phyloP scores from a whole-genome alignment of 2,113 vertebrate species.

The Phainopepla nitens region DNA sequence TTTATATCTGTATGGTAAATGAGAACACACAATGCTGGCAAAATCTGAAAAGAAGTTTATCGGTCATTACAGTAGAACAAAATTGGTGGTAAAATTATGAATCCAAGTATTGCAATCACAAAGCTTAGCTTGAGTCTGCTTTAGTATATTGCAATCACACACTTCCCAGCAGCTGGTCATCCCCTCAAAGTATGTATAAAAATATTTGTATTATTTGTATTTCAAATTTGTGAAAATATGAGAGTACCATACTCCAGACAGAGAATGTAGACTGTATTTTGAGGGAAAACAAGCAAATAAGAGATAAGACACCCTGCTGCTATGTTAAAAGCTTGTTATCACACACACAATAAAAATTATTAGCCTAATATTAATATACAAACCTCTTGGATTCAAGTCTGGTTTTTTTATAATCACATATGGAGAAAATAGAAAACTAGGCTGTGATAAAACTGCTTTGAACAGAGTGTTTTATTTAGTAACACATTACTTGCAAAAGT shows the following conservation, averaged over 20 bases:
- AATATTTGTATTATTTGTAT: not conserved
- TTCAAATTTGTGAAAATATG: not conserved
- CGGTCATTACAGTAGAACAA: constrained; percentile 32
- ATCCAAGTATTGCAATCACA: not conserved
- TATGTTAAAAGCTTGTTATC: not conserved
- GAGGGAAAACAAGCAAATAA: not conserved
- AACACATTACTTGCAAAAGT: not conserved
- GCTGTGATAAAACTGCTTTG: not conserved
- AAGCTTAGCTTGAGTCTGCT: not conserved
- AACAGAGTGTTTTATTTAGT: not conserved
- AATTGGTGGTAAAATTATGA: not conserved
- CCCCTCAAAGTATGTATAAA: not conserved
- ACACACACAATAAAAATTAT: not conserved
- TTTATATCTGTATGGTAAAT: constrained; percentile 99
- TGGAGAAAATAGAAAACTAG: not conserved
- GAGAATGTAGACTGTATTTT: not conserved
- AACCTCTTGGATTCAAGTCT: not conserved
- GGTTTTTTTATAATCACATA: not conserved
- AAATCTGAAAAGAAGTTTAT: constrained; percentile 83
- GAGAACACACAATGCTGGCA: constrained; percentile 95
- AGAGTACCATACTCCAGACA: not conserved
- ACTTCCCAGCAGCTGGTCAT: not conserved
- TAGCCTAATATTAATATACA: not conserved
- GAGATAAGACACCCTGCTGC: not conserved
- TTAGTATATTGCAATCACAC: not conserved